phyloP scores from a whole-genome alignment of 1,140 invertebrate genomes.

The Maconellicoccus hirsutus region DNA sequence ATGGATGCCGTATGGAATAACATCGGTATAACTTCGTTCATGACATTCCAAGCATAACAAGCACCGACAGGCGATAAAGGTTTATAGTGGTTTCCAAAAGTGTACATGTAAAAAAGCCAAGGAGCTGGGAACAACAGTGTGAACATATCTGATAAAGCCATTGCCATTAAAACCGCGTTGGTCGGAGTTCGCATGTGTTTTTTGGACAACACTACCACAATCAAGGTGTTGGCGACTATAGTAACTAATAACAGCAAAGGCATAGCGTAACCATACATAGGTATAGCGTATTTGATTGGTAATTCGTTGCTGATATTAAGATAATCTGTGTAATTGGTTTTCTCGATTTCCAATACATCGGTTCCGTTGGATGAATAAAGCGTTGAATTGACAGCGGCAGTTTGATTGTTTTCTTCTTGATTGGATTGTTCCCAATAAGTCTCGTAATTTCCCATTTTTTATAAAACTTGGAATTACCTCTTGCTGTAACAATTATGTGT shows the following conservation, averaged over 20 bases:
- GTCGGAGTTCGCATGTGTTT: slow-evolving; percentile 57
- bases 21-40: slow-evolving; percentile 74
- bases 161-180: slow-evolving; percentile 56
- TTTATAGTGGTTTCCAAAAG: slow-evolving; percentile 70
- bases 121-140: slow-evolving; percentile 79
- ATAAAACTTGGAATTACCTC: neutral
- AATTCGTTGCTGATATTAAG: slow-evolving; percentile 51
- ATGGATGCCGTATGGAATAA: slow-evolving; percentile 87
- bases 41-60: slow-evolving; percentile 65
- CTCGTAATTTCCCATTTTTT: neutral
- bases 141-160: slow-evolving; percentile 87
- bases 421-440: neutral
- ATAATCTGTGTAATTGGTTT: slow-evolving; percentile 25
- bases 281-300: slow-evolving; percentile 52
- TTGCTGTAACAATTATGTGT: neutral
- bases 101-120: slow-evolving; percentile 81
- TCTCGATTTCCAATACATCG: neutral
- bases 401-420: neutral
- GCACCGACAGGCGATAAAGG: slow-evolving; percentile 55
- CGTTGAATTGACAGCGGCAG: slow-evolving; percentile 1
- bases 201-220: slow-evolving; percentile 64
- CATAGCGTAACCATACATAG: slow-evolving; percentile 61
- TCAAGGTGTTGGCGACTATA: slow-evolving; percentile 78
- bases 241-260: slow-evolving; percentile 77
- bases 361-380: neutral